Percentiles rank a stretch among this genome's conserved stretches.
Evolutionary conservation across 2,888 invertebrate genomes (phyloP).

Genomic region (Pyrochroa serraticornis): DNA sequence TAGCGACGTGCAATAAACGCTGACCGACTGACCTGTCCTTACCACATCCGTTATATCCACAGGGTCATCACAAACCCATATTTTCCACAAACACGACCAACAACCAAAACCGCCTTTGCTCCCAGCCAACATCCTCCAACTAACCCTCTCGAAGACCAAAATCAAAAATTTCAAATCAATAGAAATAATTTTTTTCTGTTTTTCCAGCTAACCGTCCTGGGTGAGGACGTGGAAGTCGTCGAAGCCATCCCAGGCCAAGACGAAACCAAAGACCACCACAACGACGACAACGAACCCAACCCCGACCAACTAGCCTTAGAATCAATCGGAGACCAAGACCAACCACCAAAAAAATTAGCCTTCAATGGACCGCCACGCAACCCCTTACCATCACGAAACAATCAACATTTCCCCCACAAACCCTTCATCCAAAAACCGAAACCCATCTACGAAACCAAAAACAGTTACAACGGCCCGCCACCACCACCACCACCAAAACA

Average conservation of each 20-base stretch:
- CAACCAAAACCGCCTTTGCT: slow-evolving; percentile 3
- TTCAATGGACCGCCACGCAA: slow-evolving; percentile 55
- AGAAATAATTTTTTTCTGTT: too few relatives aligned
- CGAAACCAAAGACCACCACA: slow-evolving; percentile 62
- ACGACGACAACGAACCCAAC: slow-evolving; percentile 66
- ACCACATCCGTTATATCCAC: slow-evolving; percentile 49
- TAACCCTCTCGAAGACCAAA: too few relatives aligned
- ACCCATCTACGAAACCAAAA: slow-evolving; percentile 57
- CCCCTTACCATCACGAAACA: slow-evolving; percentile 56
- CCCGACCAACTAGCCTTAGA: slow-evolving; percentile 77
- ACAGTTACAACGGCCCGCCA: slow-evolving; percentile 76
- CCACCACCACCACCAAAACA: slow-evolving; percentile 59
- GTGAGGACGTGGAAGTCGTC: slow-evolving; percentile 69
- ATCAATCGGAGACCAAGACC: slow-evolving; percentile 67
- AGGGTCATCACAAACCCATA: slow-evolving; percentile 39
- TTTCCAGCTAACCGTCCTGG: slow-evolving; percentile 48
- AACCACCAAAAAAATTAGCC: slow-evolving; percentile 59
- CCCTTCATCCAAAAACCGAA: slow-evolving; percentile 62
- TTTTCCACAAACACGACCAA: slow-evolving; percentile 11
- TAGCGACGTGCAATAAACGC: slow-evolving; percentile 40
- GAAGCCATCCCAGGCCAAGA: slow-evolving; percentile 65
- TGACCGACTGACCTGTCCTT: slow-evolving; percentile 56
- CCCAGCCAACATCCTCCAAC: background rate
- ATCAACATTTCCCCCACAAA: slow-evolving; percentile 57
- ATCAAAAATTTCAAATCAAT: too few relatives aligned